phyloP scores from a whole-genome alignment of 2,888 invertebrate species.

The Apodemia mormo region DNA sequence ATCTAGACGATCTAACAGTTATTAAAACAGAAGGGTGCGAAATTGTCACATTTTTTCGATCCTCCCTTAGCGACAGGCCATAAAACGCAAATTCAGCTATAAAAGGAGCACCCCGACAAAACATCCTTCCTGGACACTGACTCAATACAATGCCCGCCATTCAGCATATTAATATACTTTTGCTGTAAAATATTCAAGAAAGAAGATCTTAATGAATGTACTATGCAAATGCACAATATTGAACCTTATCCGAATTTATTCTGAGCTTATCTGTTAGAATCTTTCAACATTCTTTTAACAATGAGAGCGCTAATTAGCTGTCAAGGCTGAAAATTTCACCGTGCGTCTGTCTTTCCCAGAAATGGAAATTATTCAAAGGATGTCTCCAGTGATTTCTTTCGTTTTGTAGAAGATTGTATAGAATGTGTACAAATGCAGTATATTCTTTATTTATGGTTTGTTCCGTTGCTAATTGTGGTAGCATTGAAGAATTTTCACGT shows the following conservation, averaged over 20 bases:
- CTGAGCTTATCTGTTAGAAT: slow-evolving; percentile 47
- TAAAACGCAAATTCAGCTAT: slow-evolving; percentile 81
- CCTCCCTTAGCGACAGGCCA: slow-evolving; percentile 69
- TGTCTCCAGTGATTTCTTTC: slow-evolving; percentile 75
- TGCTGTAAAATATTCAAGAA: slow-evolving; percentile 77
- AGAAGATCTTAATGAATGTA: slow-evolving; percentile 68
- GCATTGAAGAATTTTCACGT: slow-evolving; percentile 15
- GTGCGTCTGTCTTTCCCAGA: slow-evolving; percentile 67
- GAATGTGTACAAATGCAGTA: slow-evolving; percentile 46
- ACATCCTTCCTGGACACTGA: slow-evolving; percentile 80
- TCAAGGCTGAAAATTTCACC: slow-evolving; percentile 68
- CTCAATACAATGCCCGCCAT: slow-evolving; percentile 76
- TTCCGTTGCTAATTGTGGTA: slow-evolving; percentile 30
- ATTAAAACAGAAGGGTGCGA: slow-evolving; percentile 48
- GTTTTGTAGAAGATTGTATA: slow-evolving; percentile 61
- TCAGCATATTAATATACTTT: slow-evolving; percentile 80
- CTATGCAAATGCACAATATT: slow-evolving; percentile 44
- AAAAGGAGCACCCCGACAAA: slow-evolving; percentile 76
- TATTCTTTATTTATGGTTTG: slow-evolving; percentile 43
- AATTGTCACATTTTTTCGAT: slow-evolving; percentile 68
- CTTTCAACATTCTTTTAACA: slow-evolving; percentile 73
- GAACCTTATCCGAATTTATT: slow-evolving; percentile 45
- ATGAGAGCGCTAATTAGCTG: slow-evolving; percentile 80
- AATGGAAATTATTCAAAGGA: slow-evolving; percentile 77
- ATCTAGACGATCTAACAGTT: slow-evolving; percentile 14